Conservation (phyloP, 2,113 vertebrate genomes). For the Empidonax traillii region DNA sequence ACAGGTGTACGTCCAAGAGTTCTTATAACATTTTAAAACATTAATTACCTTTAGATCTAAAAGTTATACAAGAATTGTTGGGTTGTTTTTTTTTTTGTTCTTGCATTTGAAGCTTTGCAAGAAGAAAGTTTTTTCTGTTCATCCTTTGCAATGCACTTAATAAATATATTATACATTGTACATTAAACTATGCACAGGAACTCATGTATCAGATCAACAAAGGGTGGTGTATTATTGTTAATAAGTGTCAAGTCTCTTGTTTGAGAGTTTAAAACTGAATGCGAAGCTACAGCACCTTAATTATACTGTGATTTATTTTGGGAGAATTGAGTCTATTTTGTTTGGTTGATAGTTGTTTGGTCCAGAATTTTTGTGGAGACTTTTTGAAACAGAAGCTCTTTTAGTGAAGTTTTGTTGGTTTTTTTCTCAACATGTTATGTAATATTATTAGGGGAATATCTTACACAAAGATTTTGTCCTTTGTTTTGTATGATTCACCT, state of each 20-base stretch:
- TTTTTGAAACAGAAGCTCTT: neutral
- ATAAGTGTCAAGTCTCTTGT: neutral
- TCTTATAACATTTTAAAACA: neutral
- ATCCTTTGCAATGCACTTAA: neutral
- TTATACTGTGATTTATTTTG: neutral
- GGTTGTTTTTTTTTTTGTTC: neutral
- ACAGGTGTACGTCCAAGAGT: neutral
- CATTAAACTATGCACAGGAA: neutral
- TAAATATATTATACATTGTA: neutral
- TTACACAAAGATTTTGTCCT: neutral
- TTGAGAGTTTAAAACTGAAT: slow-evolving; percentile 2
- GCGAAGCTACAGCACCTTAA: neutral
- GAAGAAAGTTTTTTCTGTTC: neutral
- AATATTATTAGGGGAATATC: neutral
- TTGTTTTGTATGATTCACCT: neutral
- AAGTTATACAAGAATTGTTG: neutral
- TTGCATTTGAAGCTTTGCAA: neutral
- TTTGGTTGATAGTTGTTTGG: neutral
- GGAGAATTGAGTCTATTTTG: neutral
- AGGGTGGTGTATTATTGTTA: neutral
- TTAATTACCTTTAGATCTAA: neutral
- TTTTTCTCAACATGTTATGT: neutral
- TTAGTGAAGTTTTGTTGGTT: neutral
- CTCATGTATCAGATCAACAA: neutral
- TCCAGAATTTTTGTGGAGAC: neutral